Evolutionary conservation across 2,888 invertebrate species (phyloP).

Genomic region (Epinotia demarniana): DNA sequence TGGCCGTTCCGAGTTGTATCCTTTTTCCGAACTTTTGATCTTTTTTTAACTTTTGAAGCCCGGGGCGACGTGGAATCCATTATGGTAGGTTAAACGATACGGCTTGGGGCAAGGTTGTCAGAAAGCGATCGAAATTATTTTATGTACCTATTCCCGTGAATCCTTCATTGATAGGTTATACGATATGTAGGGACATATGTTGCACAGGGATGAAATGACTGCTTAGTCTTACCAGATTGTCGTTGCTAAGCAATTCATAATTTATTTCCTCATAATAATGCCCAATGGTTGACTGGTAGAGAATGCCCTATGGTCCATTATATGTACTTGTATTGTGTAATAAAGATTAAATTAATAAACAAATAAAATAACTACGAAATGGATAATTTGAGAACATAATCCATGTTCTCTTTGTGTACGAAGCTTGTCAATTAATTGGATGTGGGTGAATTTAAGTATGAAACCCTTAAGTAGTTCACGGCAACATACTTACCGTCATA

Average conservation of each 20-base stretch:
- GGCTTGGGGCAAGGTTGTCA: conserved; percentile 55
- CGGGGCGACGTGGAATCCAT: conserved; percentile 68
- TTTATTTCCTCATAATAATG: too few species aligned
- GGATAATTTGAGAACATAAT: not conserved
- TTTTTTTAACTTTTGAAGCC: conserved; percentile 55
- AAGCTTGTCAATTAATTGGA: not conserved
- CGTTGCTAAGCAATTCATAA: too few species aligned
- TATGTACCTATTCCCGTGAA: conserved; percentile 42
- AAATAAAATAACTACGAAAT: not conserved
- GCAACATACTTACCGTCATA: too few species aligned
- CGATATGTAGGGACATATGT: not conserved
- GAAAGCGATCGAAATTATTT: conserved; percentile 36
- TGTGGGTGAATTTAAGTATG: too few species aligned
- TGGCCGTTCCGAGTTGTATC: conserved; percentile 50
- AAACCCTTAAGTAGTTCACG: too few species aligned
- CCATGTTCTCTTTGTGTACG: not conserved
- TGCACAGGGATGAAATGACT: not conserved
- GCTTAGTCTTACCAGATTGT: not conserved
- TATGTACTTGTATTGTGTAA: too few species aligned
- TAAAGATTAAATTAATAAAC: too few species aligned
- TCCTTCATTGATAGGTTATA: conserved; percentile 25
- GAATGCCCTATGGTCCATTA: too few species aligned
- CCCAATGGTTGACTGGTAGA: too few species aligned
- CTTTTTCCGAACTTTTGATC: conserved; percentile 58
- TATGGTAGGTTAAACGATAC: conserved; percentile 74